Base-by-base conservation (phyloP, 2,888 invertebrate genomes). In the Scelioninae gen. 2 region DNA sequence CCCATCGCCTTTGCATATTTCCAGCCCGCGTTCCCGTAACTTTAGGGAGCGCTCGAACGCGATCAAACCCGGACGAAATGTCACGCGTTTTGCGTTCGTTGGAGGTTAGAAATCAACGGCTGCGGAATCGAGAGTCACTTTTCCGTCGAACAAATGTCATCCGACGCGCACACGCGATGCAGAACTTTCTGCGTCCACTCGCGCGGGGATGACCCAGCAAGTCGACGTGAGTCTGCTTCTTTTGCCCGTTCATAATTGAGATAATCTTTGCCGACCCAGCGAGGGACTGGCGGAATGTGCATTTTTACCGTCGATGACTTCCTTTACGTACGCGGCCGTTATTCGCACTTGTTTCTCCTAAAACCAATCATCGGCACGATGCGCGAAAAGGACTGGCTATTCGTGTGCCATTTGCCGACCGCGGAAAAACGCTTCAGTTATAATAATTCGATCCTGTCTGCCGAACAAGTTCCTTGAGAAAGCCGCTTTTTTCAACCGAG, bases 181-280 rank as follows among this genome's bases (percentile, higher is more conserved):
- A n/a, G n/a, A n/a, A n/a, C n/a, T n/a, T n/a, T n/a, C n/a, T n/a
- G 31, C 33, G 11, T 13, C 55, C 53, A 55, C 74, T 77, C 77
- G 76, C 77, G 73, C 77, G 78, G 79, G 74, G 79, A 80, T 81
- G 82, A 83, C 79, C 78, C 78, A 81, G 81, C 80, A 80, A 65
- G 76, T 58, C 75, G 78, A 78, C 79, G 78, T 83, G 82, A 83
- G 81, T 82, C 77, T 80, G 82, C 82, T 82, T 80, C 81, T 83
- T 83, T 83, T 82, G 81, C 81, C 81, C 82, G 81, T 81, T 83
- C 78, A 81, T 83, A 82, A 83, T 83, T 83, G 82, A 83, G 81
- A 82, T 84, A 83, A 83, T 83, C 79, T 83, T 82, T 78, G 77
- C 76, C 76, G 73, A 76, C 73, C 73, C 73, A 74, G 77, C 74